These are phyloP conservation scores for Apogon talboti DNA, from an alignment of 2,797 vertebrate genomes.

Conservation along the genomic window DNA sequence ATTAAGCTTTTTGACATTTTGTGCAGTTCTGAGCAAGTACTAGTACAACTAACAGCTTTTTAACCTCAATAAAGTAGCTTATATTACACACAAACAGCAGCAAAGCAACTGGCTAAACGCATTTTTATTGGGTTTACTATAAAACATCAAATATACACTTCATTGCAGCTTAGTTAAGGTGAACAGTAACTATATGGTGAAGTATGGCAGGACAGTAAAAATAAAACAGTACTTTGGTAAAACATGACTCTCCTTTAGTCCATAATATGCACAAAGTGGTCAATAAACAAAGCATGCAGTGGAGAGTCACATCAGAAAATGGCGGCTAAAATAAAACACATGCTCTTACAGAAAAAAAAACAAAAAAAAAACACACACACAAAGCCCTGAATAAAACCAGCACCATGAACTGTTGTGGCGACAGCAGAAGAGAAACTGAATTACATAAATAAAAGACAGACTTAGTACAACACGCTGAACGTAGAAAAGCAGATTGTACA, in stretches of 20 bases:
- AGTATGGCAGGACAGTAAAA: constrained; percentile 18
- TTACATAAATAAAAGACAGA: constrained; percentile 65
- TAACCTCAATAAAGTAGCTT: constrained; percentile 12
- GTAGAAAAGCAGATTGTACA: constrained; percentile 7
- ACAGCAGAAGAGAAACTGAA: constrained; percentile 42
- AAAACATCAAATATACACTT: constrained; percentile 71
- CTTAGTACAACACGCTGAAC: constrained; percentile 25
- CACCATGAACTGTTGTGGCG: constrained; percentile 1
- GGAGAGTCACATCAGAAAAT: constrained; percentile 62
- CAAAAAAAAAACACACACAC: not conserved
- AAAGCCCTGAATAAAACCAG: constrained; percentile 7
- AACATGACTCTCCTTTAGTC: constrained; percentile 44
- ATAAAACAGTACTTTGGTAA: constrained; percentile 12
- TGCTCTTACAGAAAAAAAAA: constrained; percentile 50
- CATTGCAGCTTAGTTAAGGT: constrained; percentile 47
- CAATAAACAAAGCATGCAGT: constrained; percentile 73
- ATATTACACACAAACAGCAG: constrained; percentile 15
- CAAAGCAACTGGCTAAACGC: constrained; percentile 22
- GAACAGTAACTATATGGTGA: constrained; percentile 40
- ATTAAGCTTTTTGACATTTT: not conserved
- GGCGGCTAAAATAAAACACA: constrained; percentile 73
- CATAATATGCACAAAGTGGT: constrained; percentile 53
- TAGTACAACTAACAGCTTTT: not conserved
- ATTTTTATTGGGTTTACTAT: constrained; percentile 61
- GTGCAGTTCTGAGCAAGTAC: not conserved